phyloP scores from a whole-genome alignment of 2,113 vertebrate genomes.

The Entomyzon cyanotis region DNA sequence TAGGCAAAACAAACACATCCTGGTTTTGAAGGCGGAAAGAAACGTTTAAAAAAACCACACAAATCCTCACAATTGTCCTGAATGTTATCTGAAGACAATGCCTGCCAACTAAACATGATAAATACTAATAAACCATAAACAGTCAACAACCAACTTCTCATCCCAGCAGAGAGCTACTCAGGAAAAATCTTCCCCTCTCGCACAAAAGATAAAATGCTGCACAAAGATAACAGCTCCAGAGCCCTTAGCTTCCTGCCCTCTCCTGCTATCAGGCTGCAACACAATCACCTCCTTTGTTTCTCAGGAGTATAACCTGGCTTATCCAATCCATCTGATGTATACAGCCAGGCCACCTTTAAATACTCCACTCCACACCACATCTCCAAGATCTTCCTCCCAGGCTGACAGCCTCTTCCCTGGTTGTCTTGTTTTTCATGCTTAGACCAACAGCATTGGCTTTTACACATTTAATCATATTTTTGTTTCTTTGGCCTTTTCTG shows the following conservation, averaged over 20 bases:
- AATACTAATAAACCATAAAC: neutral
- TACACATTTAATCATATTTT: neutral
- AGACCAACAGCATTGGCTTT: neutral
- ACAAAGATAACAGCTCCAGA: neutral
- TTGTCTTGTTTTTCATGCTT: neutral
- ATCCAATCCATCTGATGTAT: accelerated
- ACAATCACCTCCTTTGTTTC: neutral
- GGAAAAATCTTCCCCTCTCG: neutral
- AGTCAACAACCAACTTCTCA: neutral
- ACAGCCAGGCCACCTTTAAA: neutral
- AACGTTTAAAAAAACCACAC: neutral
- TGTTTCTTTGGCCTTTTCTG: neutral
- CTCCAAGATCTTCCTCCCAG: neutral
- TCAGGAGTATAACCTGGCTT: neutral
- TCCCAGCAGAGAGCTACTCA: neutral
- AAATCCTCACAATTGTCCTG: neutral
- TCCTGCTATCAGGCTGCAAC: neutral
- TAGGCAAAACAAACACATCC: neutral
- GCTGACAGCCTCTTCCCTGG: neutral
- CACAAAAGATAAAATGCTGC: neutral
- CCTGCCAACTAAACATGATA: neutral
- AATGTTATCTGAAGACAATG: neutral
- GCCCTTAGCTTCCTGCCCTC: neutral
- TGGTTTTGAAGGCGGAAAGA: neutral
- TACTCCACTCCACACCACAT: neutral